phyloP scores from a whole-genome alignment of 2,113 vertebrate species.

The Poeciliopsis occidentalis region DNA sequence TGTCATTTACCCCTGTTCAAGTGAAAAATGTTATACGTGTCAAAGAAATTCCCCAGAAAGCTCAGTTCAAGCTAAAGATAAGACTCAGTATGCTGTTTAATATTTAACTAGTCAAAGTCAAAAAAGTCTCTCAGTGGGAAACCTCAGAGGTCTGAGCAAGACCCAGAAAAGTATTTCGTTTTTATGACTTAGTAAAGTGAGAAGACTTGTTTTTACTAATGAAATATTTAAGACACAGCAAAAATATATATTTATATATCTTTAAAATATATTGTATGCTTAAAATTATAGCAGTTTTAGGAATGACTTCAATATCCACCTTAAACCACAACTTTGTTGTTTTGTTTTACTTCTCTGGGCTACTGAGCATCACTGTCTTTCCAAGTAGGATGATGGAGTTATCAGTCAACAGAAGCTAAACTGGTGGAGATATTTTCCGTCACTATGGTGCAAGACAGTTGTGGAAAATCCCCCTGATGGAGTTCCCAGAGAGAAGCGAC shows the following conservation, averaged over 20 bases:
- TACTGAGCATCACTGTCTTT: too few species aligned
- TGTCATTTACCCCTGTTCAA: conserved; percentile 20
- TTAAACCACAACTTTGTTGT: too few species aligned
- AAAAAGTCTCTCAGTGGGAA: not conserved
- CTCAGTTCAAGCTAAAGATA: conserved; percentile 36
- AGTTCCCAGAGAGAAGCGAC: not conserved
- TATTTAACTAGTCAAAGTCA: conserved; percentile 21
- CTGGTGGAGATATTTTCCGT: too few species aligned
- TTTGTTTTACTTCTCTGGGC: too few species aligned
- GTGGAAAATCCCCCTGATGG: not conserved
- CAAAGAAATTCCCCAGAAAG: conserved; percentile 10
- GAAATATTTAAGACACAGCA: too few species aligned
- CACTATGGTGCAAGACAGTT: not conserved
- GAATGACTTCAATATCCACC: too few species aligned
- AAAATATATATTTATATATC: too few species aligned
- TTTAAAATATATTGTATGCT: too few species aligned
- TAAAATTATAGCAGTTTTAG: too few species aligned
- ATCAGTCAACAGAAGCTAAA: too few species aligned
- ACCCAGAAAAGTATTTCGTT: not conserved
- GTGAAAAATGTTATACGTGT: conserved; percentile 1
- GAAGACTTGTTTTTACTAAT: too few species aligned
- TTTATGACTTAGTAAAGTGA: not conserved
- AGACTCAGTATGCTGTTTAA: conserved; percentile 27
- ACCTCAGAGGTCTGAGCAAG: conserved; percentile 1
- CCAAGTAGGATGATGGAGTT: too few species aligned